phyloP scores from a whole-genome alignment of 2,888 invertebrate genomes.

The Melanostoma mellinum region DNA sequence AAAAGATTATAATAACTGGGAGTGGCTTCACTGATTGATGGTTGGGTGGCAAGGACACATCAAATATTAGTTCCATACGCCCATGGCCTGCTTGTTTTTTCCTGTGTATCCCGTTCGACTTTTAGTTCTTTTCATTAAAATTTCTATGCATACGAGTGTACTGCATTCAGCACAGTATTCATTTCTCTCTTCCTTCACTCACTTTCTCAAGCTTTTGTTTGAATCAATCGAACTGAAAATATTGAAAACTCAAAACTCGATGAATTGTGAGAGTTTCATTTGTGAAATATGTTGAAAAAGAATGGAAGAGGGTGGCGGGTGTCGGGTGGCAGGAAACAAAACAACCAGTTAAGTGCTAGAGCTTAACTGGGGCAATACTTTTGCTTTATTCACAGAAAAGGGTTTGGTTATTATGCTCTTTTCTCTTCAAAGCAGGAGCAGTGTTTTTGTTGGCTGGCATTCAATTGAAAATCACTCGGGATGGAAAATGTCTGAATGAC shows the following conservation, averaged over 20 bases:
- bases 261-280: constrained; percentile 62
- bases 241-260: constrained; percentile 58
- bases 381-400: constrained; percentile 32
- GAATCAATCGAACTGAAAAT: constrained; percentile 59
- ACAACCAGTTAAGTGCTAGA: constrained; percentile 41
- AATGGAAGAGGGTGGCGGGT: neutral
- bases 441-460: neutral
- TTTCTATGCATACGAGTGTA: no score
- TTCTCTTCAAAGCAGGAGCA: neutral
- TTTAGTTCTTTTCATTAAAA: no score
- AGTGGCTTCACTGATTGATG: no score
- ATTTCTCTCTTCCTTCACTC: neutral
- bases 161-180: no score
- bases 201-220: constrained; percentile 34
- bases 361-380: constrained; percentile 67
- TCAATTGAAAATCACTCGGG: constrained; percentile 33
- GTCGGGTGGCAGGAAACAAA: constrained; percentile 10
- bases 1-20: no score
- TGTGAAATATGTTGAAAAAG: constrained; percentile 23
- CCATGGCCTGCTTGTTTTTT: no score
- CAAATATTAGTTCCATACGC: no score
- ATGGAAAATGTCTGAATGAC: constrained; percentile 38
- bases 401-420: constrained; percentile 30
- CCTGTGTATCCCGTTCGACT: no score
- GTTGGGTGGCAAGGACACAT: no score